Percentiles rank a stretch among this genome's conserved stretches.
These are phyloP conservation scores for Ametastegia equiseti DNA, from an alignment of 2,888 invertebrate genomes.

Conservation along the genomic window DNA sequence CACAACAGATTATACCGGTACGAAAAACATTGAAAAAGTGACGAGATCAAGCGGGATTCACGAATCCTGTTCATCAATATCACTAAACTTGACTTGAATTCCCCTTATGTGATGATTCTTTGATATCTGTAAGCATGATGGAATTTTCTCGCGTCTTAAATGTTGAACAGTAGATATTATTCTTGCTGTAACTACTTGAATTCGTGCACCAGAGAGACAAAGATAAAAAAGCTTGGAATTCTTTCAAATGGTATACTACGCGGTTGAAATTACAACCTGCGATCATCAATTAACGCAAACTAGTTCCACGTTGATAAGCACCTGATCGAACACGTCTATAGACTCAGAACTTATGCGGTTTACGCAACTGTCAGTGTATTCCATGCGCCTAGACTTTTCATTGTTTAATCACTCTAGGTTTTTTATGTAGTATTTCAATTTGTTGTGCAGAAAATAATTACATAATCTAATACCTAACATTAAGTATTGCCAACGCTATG, in stretches of 20 bases:
- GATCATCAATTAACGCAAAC: background rate
- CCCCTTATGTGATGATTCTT: no score
- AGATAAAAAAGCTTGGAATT: background rate
- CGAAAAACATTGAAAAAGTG: background rate
- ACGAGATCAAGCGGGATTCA: background rate
- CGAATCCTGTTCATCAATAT: no score
- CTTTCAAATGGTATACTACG: background rate
- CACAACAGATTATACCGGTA: background rate
- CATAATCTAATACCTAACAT: background rate
- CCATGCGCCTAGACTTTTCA: background rate
- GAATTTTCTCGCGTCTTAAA: no score
- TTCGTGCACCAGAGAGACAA: background rate
- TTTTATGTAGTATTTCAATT: constrained; percentile 5
- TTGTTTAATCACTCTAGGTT: background rate
- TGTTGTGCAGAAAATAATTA: background rate
- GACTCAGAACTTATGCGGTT: background rate
- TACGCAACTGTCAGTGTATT: background rate
- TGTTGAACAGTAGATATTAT: constrained; percentile 1
- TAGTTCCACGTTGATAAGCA: background rate
- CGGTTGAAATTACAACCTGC: background rate
- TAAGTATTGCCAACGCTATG: background rate
- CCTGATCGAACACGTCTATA: background rate
- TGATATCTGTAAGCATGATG: no score
- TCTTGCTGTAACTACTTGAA: background rate
- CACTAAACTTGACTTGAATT: no score